These are phyloP conservation scores for Orchesella flavescens DNA, from an alignment of 2,888 invertebrate genomes.

Conservation along the genomic window DNA sequence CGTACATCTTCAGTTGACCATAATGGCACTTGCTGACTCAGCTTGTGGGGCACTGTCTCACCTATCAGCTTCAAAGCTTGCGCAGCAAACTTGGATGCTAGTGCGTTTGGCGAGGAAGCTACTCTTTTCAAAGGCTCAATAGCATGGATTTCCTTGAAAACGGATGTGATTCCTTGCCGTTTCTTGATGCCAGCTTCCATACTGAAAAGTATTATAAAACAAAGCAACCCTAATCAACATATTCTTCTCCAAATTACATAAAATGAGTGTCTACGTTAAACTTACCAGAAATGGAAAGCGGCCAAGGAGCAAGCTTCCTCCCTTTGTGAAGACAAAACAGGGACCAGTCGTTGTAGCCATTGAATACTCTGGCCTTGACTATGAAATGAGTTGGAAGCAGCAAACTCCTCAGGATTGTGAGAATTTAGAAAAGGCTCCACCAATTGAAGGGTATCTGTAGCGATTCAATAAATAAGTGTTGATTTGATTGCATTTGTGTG, in stretches of 20 bases:
- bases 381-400: constrained; percentile 87
- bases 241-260: neutral
- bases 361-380: constrained; percentile 96
- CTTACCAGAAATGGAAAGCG: constrained; percentile 85
- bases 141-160: constrained; percentile 95
- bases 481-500: neutral
- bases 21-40: constrained; percentile 97
- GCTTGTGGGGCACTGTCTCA: constrained; percentile 96
- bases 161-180: constrained; percentile 90
- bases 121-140: constrained; percentile 95
- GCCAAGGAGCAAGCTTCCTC: constrained; percentile 97
- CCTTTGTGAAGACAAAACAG: constrained; percentile 93
- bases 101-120: constrained; percentile 97
- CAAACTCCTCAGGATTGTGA: constrained; percentile 96
- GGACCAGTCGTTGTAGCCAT: constrained; percentile 93
- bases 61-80: constrained; percentile 93
- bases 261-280: neutral
- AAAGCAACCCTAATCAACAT: too few species aligned
- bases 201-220: too few species aligned
- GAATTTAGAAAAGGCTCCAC: constrained; percentile 97
- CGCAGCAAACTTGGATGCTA: constrained; percentile 96
- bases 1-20: constrained; percentile 98
- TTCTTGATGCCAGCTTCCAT: constrained; percentile 99
- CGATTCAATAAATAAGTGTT: neutral
- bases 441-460: constrained; percentile 89